phyloP scores from a whole-genome alignment of 1,140 invertebrate species.

The Cydia amplana region DNA sequence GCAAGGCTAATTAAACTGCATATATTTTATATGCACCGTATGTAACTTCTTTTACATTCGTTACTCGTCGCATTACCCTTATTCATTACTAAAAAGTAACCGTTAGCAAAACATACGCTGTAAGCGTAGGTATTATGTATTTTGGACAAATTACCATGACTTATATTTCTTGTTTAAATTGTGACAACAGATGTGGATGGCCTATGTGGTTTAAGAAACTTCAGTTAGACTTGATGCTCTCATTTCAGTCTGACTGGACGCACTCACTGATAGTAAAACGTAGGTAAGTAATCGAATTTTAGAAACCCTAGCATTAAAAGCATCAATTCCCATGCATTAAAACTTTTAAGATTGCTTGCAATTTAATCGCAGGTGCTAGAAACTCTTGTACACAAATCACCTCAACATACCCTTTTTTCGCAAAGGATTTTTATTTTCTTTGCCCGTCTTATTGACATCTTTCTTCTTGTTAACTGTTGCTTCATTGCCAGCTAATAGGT shows the following conservation, averaged over 20 bases:
- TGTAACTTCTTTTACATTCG: not conserved
- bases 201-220: too few species aligned
- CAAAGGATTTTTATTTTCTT: slow-evolving; percentile 69
- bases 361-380: not conserved
- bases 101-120: too few species aligned
- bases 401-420: slow-evolving; percentile 74
- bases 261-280: not conserved
- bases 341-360: not conserved
- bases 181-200: not conserved
- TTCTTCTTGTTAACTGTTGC: slow-evolving; percentile 59
- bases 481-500: slow-evolving; percentile 54
- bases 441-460: slow-evolving; percentile 65
- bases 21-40: not conserved
- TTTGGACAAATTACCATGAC: not conserved
- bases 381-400: slow-evolving; percentile 38
- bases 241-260: too few species aligned
- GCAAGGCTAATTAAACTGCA: not conserved
- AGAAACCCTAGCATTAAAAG: not conserved
- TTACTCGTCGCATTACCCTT: not conserved
- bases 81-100: not conserved
- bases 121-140: not conserved
- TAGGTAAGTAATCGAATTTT: not conserved
- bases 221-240: too few species aligned
- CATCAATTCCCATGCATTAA: not conserved
- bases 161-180: not conserved